Percentiles rank a stretch among this genome's conserved stretches.
phyloP scores from a whole-genome alignment of 2,888 invertebrate genomes.

The Ditylenchus weischeri region DNA sequence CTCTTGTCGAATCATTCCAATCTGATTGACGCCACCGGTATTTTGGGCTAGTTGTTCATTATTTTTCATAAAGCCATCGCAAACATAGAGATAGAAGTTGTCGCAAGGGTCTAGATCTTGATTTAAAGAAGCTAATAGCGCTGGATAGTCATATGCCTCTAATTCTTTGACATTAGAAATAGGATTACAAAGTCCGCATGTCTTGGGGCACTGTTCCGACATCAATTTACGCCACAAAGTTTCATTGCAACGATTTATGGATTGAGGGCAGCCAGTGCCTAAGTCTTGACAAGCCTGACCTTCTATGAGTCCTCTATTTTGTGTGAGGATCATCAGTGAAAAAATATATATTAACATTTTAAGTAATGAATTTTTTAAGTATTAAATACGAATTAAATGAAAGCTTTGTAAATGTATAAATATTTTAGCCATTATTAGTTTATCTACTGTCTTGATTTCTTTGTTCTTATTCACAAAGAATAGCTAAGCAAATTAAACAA shows the following conservation, averaged over 20 bases:
- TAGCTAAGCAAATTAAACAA: too few relatives aligned
- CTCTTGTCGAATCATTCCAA: not conserved
- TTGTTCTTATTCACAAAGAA: too few relatives aligned
- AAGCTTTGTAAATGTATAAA: too few relatives aligned
- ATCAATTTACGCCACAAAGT: not conserved
- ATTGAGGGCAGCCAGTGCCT: too few relatives aligned
- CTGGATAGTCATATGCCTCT: not conserved
- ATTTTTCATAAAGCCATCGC: not conserved
- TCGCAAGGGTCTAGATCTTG: constrained; percentile 6
- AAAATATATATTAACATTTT: too few relatives aligned
- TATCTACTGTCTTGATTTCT: too few relatives aligned
- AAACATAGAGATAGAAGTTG: not conserved
- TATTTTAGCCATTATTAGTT: too few relatives aligned
- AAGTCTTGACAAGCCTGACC: too few relatives aligned
- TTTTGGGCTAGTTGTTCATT: not conserved
- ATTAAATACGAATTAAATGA: too few relatives aligned
- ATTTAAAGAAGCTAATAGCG: not conserved
- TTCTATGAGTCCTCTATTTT: too few relatives aligned
- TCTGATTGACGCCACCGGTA: not conserved
- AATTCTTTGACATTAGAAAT: not conserved
- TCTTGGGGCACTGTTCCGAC: constrained; percentile 3
- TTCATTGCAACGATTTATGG: not conserved
- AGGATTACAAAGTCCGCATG: not conserved
- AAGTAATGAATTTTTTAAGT: too few relatives aligned
- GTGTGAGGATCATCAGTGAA: too few relatives aligned